Evolutionary conservation across 2,797 vertebrate genomes (phyloP), one percentile per base, ranked within the genome.

Genomic region (Eulemur mongoz): DNA sequence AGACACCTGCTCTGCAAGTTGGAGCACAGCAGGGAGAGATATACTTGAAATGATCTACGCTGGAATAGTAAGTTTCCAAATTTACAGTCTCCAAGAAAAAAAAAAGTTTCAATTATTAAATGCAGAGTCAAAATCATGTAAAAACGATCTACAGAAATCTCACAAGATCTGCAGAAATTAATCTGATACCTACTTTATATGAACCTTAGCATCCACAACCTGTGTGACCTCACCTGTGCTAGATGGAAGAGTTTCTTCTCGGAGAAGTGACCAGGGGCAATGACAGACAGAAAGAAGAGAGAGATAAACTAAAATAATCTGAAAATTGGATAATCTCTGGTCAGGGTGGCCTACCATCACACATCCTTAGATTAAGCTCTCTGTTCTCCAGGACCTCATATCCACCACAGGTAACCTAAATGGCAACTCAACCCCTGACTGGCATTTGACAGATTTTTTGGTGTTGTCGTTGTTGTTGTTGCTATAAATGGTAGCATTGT

Each of bases 311-410:
- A 94, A 95, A 89, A 40, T 57, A 57, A 87, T 81, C 59, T 85
- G 23, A 32, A 93, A 78, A 85, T 15, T 92, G 57, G 65, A 95
- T 95, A 61, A 89, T 93, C 17, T 91, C 75, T 38, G 13, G 57
- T 84, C 79, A 83, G 48, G 52, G 13, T n/a, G 22, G 12, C n/a
- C 67, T 79, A 50, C 57, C 59, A 89, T 32, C 48, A 84, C 40
- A 89, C 50, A 97, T 67, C 5, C 10, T 95, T 63, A 59, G 25
- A 43, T 63, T 80, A 95, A 91, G 22, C 20, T 90, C 0, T 89
- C 48, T 93, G 45, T 57, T 73, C 52, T 69, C 18, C 22, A 78
- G 14, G 30, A 32, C 78, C 54, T 70, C 50, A 83, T 30, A 65
- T 35, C 13, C 57, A 17, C 54, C 92, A 52, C 15, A 90, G 25